Conservation (phyloP, 2,113 vertebrate genomes). For the Heterotilapia buettikoferi region DNA sequence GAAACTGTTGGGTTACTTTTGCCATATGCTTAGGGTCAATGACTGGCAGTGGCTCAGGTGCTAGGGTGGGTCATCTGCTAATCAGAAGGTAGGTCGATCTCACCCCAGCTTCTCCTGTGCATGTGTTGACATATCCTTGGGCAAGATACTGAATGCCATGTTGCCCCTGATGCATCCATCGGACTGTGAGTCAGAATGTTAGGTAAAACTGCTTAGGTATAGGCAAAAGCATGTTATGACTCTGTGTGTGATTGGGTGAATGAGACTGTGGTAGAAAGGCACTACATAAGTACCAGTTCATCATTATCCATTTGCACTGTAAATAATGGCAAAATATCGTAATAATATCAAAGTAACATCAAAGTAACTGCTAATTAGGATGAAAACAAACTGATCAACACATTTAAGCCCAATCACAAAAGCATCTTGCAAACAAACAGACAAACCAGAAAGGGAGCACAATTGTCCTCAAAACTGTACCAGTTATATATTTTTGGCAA, state of each 20-base stretch:
- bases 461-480: not conserved
- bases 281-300: not conserved
- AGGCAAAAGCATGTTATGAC: not conserved
- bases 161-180: not conserved
- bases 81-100: not conserved
- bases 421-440: not conserved
- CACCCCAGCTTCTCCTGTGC: not conserved
- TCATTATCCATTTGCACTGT: not conserved
- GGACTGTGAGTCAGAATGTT: not conserved
- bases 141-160: not conserved
- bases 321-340: not conserved
- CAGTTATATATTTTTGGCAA: not conserved
- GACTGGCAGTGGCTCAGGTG: not conserved
- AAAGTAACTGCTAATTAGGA: not conserved
- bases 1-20: not conserved
- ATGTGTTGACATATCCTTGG: not conserved
- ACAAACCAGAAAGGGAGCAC: not conserved
- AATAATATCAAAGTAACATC: not conserved
- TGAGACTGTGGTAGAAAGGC: not conserved
- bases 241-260: not conserved
- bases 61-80: not conserved
- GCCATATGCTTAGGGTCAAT: not conserved
- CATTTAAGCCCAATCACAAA: not conserved
- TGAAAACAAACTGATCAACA: not conserved
- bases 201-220: not conserved